phyloP scores from a whole-genome alignment of 2,888 invertebrate species.

The Encarsia formosa region DNA sequence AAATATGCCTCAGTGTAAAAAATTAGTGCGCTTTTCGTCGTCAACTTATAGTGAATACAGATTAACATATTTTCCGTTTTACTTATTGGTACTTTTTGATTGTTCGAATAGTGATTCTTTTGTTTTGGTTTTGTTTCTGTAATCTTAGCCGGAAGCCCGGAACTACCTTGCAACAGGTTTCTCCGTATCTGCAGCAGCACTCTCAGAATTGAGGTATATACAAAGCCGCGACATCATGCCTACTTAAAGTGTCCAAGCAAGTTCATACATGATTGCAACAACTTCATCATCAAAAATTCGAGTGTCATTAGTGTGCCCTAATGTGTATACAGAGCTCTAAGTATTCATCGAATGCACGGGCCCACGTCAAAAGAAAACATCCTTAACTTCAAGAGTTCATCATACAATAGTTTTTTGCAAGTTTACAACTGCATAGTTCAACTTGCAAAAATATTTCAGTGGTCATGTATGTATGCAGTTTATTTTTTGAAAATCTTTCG shows the following conservation, averaged over 20 bases:
- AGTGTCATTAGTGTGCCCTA: conserved; percentile 48
- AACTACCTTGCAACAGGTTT: conserved; percentile 3
- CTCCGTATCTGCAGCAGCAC: not conserved
- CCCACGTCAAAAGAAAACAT: conserved; percentile 41
- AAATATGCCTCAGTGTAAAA: no score
- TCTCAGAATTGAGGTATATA: not conserved
- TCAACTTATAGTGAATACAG: no score
- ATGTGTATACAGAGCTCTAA: conserved; percentile 40
- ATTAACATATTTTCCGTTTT: no score
- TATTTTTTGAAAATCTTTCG: no score
- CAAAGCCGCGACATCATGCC: conserved; percentile 30
- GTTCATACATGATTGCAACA: conserved; percentile 42
- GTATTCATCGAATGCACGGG: conserved; percentile 41
- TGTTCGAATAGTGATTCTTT: no score
- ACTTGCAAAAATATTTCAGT: no score
- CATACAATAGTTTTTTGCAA: conserved; percentile 38
- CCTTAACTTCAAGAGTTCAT: conserved; percentile 33
- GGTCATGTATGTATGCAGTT: no score
- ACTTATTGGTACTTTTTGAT: no score
- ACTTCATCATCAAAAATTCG: conserved; percentile 46
- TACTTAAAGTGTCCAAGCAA: conserved; percentile 42
- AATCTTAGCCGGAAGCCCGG: conserved; percentile 5
- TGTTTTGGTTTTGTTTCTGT: no score
- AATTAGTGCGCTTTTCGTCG: no score
- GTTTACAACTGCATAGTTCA: not conserved